Evolutionary conservation across 2,888 invertebrate genomes (phyloP), one percentile per base, ranked within the genome.

Genomic region (Acronicta psi): DNA sequence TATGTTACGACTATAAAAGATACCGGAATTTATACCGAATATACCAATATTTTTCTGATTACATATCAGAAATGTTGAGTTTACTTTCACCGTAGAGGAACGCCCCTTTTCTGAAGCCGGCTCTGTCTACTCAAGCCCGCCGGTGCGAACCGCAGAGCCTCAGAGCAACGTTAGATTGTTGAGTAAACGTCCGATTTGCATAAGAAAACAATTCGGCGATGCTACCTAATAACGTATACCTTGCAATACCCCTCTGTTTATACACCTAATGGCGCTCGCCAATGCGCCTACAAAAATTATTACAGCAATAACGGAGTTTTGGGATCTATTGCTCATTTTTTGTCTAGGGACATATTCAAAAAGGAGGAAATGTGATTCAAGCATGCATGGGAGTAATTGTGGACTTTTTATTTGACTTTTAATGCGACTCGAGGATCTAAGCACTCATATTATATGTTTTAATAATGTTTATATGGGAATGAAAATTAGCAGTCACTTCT

Each of bases 101-200:
- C 11, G 31, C 31, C 8, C 17, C 44, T 13, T 25, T 11, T 16
- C 37, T 36, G 9, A 59, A 31, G 46, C 25, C 58, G 25, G 8
- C 47, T 37, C 75, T 73, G 66, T 31, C 46, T 17, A 62, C 47
- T 53, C 57, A 69, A 65, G 72, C 64, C 66, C 74, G 56, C 55
- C 61, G 60, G 63, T 50, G 61, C 73, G 69, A 64, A 68, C 54
- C 59, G 66, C 59, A 53, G 60, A 59, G 54, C 58, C 59, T 65
- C 59, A 53, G 59, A 59, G 57, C 58, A 62, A 62, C 68, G 69
- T 72, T 79, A 72, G 71, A 83, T 81, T 76, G 79, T 77, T 77
- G 63, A 65, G 74, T 79, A 83, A 82, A 81, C 82, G 68, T 72
- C 59, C 64, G 77, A 91, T 90, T 88, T 83, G 79, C 90, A 90